Percentiles rank a stretch among this genome's conserved stretches.
These are phyloP conservation scores for Smittia sp. DNA, from an alignment of 2,888 invertebrate genomes.

Conservation along the genomic window DNA sequence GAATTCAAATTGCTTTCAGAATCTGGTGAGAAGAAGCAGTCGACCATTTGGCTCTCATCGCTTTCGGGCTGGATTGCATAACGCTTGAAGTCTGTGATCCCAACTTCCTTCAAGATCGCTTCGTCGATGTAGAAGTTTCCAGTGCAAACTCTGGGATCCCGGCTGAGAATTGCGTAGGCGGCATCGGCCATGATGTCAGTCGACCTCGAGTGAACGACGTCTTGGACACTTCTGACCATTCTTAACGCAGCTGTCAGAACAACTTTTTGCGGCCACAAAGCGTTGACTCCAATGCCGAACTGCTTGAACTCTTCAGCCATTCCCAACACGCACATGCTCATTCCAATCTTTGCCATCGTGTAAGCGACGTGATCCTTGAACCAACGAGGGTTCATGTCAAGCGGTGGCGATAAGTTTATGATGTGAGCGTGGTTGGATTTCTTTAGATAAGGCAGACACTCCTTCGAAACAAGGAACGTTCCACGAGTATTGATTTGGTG, in stretches of 20 bases:
- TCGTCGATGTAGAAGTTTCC: constrained; percentile 95
- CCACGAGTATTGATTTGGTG: constrained; percentile 91
- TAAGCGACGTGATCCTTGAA: constrained; percentile 88
- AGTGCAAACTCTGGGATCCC: constrained; percentile 72
- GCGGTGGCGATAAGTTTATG: constrained; percentile 90
- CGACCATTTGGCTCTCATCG: constrained; percentile 50
- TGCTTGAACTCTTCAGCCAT: constrained; percentile 91
- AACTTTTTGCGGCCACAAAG: constrained; percentile 93
- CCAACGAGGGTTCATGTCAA: constrained; percentile 87
- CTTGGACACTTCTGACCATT: constrained; percentile 67
- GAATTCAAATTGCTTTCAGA: too few species aligned
- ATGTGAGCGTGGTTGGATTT: constrained; percentile 90
- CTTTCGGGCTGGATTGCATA: constrained; percentile 79
- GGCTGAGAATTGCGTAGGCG: constrained; percentile 53
- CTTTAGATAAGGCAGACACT: constrained; percentile 81
- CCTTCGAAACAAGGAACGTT: constrained; percentile 79
- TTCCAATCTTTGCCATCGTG: constrained; percentile 98
- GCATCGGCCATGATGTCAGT: constrained; percentile 53
- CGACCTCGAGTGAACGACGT: constrained; percentile 49
- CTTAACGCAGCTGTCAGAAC: constrained; percentile 92
- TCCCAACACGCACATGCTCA: constrained; percentile 97
- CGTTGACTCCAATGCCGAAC: constrained; percentile 86
- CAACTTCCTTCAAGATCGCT: constrained; percentile 72
- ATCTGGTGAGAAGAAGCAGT: too few species aligned
- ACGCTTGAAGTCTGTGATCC: constrained; percentile 77